A percentile compares a stretch with the other conserved stretches of the same genome.
These are phyloP conservation scores for Gymnodraco acuticeps DNA, from an alignment of 2,797 vertebrate species.

Conservation along the genomic window DNA sequence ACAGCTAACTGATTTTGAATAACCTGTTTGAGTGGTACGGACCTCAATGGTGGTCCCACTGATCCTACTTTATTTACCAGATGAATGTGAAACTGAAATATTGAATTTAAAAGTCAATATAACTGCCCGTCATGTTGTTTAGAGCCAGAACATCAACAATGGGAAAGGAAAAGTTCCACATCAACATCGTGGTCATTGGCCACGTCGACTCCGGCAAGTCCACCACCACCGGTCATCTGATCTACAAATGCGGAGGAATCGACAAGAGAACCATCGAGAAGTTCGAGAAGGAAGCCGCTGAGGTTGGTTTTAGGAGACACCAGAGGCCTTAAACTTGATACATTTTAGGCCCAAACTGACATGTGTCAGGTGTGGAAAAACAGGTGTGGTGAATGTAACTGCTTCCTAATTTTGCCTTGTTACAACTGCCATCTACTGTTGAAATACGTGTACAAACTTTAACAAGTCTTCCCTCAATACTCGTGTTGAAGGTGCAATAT, in stretches of 20 bases:
- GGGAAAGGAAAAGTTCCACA: conserved; percentile 88
- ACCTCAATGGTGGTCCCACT: neutral
- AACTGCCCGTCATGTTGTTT: neutral
- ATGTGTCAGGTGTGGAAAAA: neutral
- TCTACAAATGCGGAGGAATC: conserved; percentile 82
- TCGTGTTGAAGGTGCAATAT: neutral
- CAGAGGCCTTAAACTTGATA: conserved; percentile 8
- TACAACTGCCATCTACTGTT: conserved; percentile 10
- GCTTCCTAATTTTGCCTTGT: neutral
- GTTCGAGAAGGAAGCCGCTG: conserved; percentile 88
- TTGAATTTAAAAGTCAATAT: neutral
- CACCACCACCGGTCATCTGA: conserved; percentile 87
- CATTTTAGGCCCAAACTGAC: too few species aligned
- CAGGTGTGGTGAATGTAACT: neutral
- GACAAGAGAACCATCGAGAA: conserved; percentile 90
- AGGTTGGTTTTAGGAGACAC: conserved; percentile 68
- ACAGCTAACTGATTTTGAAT: too few species aligned
- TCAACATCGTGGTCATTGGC: conserved; percentile 90
- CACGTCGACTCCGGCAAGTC: conserved; percentile 90
- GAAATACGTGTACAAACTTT: neutral
- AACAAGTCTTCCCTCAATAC: neutral
- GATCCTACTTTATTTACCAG: neutral
- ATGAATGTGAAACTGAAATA: too few species aligned
- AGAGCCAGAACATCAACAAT: conserved; percentile 63
- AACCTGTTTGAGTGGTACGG: too few species aligned